Conservation (phyloP, 2,113 vertebrate genomes). For the Gymnogyps californianus region DNA sequence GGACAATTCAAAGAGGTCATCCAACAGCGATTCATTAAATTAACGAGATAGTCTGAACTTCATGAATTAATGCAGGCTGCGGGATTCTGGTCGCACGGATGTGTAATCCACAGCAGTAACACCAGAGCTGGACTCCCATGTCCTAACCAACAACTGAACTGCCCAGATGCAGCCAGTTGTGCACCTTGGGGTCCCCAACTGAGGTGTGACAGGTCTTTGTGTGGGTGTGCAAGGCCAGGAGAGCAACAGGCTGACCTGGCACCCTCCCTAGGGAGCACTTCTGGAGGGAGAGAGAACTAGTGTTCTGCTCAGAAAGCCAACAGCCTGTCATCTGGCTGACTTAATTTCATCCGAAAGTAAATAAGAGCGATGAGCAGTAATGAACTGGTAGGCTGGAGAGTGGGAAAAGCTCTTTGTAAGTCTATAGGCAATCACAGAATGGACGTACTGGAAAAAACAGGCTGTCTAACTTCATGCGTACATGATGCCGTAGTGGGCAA, state of each 20-base stretch:
- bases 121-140: neutral
- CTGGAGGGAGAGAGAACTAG: neutral
- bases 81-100: neutral
- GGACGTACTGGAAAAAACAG: neutral
- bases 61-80: neutral
- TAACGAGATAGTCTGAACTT: neutral
- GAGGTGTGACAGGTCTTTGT: neutral
- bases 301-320: neutral
- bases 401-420: neutral
- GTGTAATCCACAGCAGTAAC: neutral
- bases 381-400: neutral
- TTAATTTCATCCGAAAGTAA: neutral
- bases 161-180: neutral
- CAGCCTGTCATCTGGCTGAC: neutral
- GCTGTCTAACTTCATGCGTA: neutral
- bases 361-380: neutral
- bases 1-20: neutral
- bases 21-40: neutral
- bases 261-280: neutral
- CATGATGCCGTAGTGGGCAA: neutral
- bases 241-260: neutral
- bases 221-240: neutral
- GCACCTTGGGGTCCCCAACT: neutral
- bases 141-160: neutral
- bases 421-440: neutral